A percentile compares a stretch with the other conserved stretches of the same genome.
Evolutionary conservation across 2,113 vertebrate species (phyloP).

Genomic region (Centropristis striata): DNA sequence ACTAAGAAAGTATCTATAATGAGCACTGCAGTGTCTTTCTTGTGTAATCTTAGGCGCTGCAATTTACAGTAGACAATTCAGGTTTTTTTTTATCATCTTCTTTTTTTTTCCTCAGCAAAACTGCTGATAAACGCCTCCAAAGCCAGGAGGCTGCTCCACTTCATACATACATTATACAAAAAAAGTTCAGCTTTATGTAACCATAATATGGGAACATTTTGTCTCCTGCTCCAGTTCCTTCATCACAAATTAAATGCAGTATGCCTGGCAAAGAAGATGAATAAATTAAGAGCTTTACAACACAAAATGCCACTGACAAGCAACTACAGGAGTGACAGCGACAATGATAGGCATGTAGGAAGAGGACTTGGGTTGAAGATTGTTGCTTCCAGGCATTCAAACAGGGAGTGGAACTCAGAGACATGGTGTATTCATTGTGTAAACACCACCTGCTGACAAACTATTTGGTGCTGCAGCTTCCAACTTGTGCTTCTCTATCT

Average conservation of each 20-base stretch:
- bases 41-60: slow-evolving; percentile 6
- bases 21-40: slow-evolving; percentile 7
- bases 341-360: slow-evolving; percentile 55
- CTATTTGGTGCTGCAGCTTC: slow-evolving; percentile 40
- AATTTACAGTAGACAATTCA: slow-evolving; percentile 38
- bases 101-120: slow-evolving; percentile 7
- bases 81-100: background rate
- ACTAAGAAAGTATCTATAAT: background rate
- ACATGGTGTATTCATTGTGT: slow-evolving; percentile 37
- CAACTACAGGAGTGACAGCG: slow-evolving; percentile 56
- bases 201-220: slow-evolving; percentile 50
- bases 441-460: slow-evolving; percentile 63
- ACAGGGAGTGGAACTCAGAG: slow-evolving; percentile 38
- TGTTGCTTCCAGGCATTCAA: slow-evolving; percentile 53
- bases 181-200: slow-evolving; percentile 46
- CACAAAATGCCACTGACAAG: slow-evolving; percentile 59
- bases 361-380: slow-evolving; percentile 28
- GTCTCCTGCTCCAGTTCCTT: slow-evolving; percentile 61
- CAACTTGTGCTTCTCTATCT: slow-evolving; percentile 18
- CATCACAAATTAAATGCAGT: slow-evolving; percentile 66
- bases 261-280: slow-evolving; percentile 54
- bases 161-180: slow-evolving; percentile 47
- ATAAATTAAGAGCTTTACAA: slow-evolving; percentile 66
- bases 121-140: slow-evolving; percentile 44
- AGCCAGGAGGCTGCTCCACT: slow-evolving; percentile 50